Evolutionary conservation across 2,888 invertebrate genomes (phyloP), one percentile per base, ranked within the genome.

Genomic region (Eupithecia subfuscata): DNA sequence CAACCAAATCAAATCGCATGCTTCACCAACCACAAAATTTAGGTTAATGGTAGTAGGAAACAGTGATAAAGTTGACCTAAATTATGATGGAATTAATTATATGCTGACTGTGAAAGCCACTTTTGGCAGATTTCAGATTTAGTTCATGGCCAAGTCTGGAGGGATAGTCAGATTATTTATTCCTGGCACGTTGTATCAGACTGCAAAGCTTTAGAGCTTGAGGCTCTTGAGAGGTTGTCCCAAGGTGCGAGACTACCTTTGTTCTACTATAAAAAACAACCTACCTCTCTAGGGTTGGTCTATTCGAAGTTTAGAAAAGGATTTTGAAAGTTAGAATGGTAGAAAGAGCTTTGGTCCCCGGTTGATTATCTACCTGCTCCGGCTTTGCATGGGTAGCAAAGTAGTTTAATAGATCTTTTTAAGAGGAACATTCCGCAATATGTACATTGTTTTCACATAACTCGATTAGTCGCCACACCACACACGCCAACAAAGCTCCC

Each of bases 11-110:
- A 71, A 56, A 73, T 73, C 70, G 70, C 72, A 75, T 72, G 69
- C 64, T 34, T 60, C 7, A 40, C 69, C 12, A 30, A 71, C 30
- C 65, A 37, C n/a, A 12, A 67, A 67, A 75, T 75, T 73, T 70
- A 52, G 75, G 75, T 73, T 75, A 75, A 75, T 70, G 25, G 22
- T 16, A 64, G 6, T 18, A 64, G 60, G 60, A 60, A 25, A 60
- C 60, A 34, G 64, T 64, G 64, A 52, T 64, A 63, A 68, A 64
- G 71, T 71, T 75, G 75, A 75, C 75, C 75, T 52, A 75, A 52
- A 71, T 72, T 43, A 69, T 40, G 69, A 12, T 25, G 60, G 71
- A 63, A 68, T 71, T 22, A 34, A 75, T 69, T 40, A 69, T 25
- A 60, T 60, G 25, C 60, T 60, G 14, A 60, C 60, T 69, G 70